phyloP scores from a whole-genome alignment of 2,888 invertebrate species.

The Drosophila colorata region DNA sequence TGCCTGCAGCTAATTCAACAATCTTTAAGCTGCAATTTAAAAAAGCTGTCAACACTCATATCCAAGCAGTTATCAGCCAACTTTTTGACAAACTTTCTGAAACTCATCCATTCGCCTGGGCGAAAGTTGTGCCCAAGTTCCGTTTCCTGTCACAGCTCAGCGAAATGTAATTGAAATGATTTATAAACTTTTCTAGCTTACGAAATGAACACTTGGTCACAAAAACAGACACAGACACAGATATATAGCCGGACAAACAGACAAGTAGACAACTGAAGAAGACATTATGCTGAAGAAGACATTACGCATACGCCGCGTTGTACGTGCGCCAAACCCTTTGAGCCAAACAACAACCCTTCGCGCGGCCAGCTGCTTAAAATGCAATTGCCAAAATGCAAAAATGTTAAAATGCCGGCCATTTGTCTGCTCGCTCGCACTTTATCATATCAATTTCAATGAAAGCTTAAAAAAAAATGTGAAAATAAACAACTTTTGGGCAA shows the following conservation, averaged over 20 bases:
- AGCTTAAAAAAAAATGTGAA: constrained; percentile 26
- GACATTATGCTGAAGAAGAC: constrained; percentile 39
- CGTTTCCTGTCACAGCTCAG: constrained; percentile 72
- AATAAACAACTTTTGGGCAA: constrained; percentile 42
- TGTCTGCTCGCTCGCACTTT: constrained; percentile 46
- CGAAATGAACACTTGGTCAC: constrained; percentile 52
- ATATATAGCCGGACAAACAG: constrained; percentile 7
- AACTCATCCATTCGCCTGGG: constrained; percentile 39
- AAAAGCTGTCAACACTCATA: constrained; percentile 52
- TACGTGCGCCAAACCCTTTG: constrained; percentile 39
- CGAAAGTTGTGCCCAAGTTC: constrained; percentile 53
- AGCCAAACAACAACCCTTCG: constrained; percentile 23
- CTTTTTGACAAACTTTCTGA: constrained; percentile 51
- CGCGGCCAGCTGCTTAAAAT: constrained; percentile 62
- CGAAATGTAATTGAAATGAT: constrained; percentile 78
- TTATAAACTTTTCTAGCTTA: constrained; percentile 71
- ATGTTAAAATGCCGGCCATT: constrained; percentile 50
- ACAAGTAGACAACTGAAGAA: constrained; percentile 3
- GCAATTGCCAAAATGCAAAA: constrained; percentile 72
- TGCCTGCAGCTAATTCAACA: constrained; percentile 20
- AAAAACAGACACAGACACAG: constrained; percentile 18
- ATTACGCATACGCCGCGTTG: constrained; percentile 70
- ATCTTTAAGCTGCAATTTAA: constrained; percentile 41
- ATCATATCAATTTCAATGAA: constrained; percentile 74
- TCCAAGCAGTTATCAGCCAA: constrained; percentile 42